Evolutionary conservation across 2,113 vertebrate species (phyloP), one percentile per base, ranked within the genome.

Genomic region (Mesocricetus auratus): DNA sequence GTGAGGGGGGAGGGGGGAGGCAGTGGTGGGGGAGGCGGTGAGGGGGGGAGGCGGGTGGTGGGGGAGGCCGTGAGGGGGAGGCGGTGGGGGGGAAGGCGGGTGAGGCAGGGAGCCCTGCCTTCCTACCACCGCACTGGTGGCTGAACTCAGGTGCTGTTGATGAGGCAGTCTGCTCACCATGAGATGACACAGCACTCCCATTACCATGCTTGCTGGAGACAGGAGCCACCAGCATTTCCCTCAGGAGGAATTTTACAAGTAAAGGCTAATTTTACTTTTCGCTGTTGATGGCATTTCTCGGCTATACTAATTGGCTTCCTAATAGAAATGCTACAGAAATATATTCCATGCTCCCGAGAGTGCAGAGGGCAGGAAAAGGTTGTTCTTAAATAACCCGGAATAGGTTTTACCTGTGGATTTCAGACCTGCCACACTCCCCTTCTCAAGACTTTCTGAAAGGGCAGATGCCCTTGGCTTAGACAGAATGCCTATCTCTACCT

Each of bases 241-340:
- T 31, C 92, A 91, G 94, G 95, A 97, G 96, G 93, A 90, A 90
- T 91, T 93, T 96, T 89, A 83, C 85, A 89, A 92, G 93, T 94
- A 73, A 93, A 93, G 90, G 74, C 92, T 96, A 95, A 96, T 97
- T 97, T 95, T 92, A 96, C 93, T 97, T 97, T 97, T 93, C 88
- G 88, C 95, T 95, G 81, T 94, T 94, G 96, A 94, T 96, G 90
- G 79, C 83, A 91, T 96, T 97, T 95, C 94, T 86, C 45, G 78
- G 87, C 85, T 91, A 29, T 90, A 16, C 89, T 97, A 96, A 97
- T 93, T 96, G 81, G 69, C n/a, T 78, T 96, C 42, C 87, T 89
- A 77, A 86, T 83, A 97, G 90, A 94, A 96, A 97, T 1, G 0
- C 50, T 93, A 74, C 77, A 95, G 95, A 93, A 95, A 93, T 95